Evolutionary conservation across 2,797 vertebrate species (phyloP).

Genomic region (Manis pentadactyla): DNA sequence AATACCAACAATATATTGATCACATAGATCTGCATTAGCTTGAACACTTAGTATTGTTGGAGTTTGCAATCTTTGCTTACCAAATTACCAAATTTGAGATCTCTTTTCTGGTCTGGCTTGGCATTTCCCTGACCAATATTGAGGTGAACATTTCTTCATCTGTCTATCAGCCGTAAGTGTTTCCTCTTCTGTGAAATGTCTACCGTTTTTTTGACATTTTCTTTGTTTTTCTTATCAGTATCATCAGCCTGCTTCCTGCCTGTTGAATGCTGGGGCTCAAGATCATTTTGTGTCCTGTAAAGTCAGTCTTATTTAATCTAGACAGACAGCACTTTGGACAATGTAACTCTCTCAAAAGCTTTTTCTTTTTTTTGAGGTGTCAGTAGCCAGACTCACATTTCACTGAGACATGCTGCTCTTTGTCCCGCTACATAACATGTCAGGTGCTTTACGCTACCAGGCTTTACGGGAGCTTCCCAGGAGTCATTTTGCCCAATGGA

Average conservation of each 20-base stretch:
- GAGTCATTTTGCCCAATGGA: neutral
- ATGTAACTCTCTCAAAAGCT: neutral
- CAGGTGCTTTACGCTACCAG: neutral
- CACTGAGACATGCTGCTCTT: neutral
- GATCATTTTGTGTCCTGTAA: too few relatives aligned
- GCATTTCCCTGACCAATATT: neutral
- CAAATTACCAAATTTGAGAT: neutral
- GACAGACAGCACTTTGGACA: neutral
- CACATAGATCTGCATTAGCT: neutral
- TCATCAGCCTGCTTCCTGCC: neutral
- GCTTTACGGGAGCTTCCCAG: neutral
- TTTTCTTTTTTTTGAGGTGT: neutral
- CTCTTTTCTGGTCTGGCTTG: neutral
- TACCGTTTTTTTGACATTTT: neutral
- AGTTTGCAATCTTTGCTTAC: neutral
- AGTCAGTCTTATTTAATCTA: neutral
- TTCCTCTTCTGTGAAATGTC: neutral
- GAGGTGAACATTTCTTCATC: neutral
- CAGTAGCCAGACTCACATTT: neutral
- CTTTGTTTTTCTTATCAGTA: neutral
- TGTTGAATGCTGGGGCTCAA: neutral
- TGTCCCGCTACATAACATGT: neutral
- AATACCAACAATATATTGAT: neutral
- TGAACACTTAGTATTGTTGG: rapidly evolving
- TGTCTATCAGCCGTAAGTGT: neutral